These are phyloP conservation scores for Drosophila emarginata DNA, from an alignment of 2,888 invertebrate species.

Conservation along the genomic window DNA sequence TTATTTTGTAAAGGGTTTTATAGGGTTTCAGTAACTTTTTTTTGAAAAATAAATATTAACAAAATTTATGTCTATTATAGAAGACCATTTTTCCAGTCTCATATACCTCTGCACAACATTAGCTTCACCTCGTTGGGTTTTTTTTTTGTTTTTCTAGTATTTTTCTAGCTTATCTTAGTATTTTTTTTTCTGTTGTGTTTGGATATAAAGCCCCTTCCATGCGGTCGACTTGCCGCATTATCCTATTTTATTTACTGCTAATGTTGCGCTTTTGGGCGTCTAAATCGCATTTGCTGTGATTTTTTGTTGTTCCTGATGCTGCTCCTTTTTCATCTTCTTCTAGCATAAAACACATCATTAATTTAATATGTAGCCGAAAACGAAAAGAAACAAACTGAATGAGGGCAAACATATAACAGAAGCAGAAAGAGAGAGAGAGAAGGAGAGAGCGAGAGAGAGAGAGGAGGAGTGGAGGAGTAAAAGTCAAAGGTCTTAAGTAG, in stretches of 20 bases:
- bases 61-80: neutral
- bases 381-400: neutral
- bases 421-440: conserved; percentile 47
- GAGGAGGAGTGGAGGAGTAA: conserved; percentile 7
- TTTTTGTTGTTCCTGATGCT: conserved; percentile 34
- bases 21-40: too few species aligned
- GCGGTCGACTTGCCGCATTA: conserved; percentile 75
- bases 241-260: conserved; percentile 76
- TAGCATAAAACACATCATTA: conserved; percentile 77
- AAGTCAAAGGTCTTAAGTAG: conserved; percentile 61
- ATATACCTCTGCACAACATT: neutral
- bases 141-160: neutral
- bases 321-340: conserved; percentile 19
- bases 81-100: neutral
- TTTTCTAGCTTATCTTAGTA: neutral
- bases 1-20: too few species aligned
- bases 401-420: conserved; percentile 20
- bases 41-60: too few species aligned
- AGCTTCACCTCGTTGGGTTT: neutral
- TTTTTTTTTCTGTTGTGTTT: conserved; percentile 18
- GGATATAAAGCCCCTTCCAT: conserved; percentile 36
- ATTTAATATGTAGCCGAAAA: conserved; percentile 62
- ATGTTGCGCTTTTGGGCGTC: conserved; percentile 73
- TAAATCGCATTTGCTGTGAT: conserved; percentile 75
- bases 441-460: conserved; percentile 20